Evolutionary conservation across 2,888 invertebrate genomes (phyloP).

Genomic region (Miltochrista miniata): DNA sequence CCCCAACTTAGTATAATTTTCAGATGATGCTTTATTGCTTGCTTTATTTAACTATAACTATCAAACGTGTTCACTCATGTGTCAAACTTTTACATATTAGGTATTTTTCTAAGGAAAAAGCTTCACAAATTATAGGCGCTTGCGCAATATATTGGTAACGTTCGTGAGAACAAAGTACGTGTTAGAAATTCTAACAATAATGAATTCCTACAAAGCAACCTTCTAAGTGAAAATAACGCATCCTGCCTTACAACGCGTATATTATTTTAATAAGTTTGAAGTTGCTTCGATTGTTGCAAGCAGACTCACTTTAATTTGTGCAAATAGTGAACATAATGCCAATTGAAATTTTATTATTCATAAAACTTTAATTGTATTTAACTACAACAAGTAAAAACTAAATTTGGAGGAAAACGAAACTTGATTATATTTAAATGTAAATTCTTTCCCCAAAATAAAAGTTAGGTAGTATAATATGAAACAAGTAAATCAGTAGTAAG

Average conservation of each 20-base stretch:
- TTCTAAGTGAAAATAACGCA: constrained; percentile 44
- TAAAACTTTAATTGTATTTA: no score
- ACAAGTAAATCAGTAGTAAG: not conserved
- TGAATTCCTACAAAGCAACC: constrained; percentile 44
- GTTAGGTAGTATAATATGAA: no score
- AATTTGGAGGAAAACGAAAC: no score
- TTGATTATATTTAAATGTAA: no score
- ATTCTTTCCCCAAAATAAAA: no score
- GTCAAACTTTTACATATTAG: constrained; percentile 21
- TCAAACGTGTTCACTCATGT: not conserved
- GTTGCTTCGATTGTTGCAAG: no score
- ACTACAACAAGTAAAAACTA: no score
- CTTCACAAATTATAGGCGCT: constrained; percentile 43
- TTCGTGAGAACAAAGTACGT: constrained; percentile 76
- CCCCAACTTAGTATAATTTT: no score
- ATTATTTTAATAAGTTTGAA: constrained; percentile 26
- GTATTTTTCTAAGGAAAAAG: constrained; percentile 41
- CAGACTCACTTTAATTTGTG: no score
- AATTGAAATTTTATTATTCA: no score
- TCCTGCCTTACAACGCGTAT: constrained; percentile 35
- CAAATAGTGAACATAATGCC: no score
- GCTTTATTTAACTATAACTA: not conserved
- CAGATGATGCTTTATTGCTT: not conserved
- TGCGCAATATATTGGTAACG: constrained; percentile 44
- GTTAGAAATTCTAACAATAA: constrained; percentile 68